Base-by-base conservation (phyloP, 2,888 invertebrate genomes). In the Trypoxylon attenuatum region DNA sequence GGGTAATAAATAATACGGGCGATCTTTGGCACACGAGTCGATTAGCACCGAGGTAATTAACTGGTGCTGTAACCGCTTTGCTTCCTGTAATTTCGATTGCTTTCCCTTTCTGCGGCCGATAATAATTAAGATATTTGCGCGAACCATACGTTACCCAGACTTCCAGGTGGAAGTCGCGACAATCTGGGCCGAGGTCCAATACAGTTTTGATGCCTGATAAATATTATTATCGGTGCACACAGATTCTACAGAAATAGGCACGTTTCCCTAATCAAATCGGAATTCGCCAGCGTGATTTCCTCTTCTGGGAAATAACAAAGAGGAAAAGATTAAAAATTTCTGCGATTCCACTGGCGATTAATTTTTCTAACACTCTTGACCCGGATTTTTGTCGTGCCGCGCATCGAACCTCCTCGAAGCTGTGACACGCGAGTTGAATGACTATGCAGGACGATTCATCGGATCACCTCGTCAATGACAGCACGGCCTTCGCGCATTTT, bases 401-500 rank as follows among this genome's bases (percentile, higher is more conserved):
- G 65, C 56, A 57, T 57, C 50, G 43, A n/a, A n/a, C n/a, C n/a
- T 25, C 47, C 15, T 15, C 33, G 43, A 42, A 65, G 65, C 42
- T 38, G 27, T 43, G 27, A 33, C 56, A 29, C 8, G 10, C 38
- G 16, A 18, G 16, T 22, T 43, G 55, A n/a, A 64, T 67, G 58
- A 67, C 59, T 56, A 29, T 21, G 47, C 56, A 41, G 5, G 46
- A 47, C 60, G 56, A 60, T 64, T 56, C 59, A 60, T 42, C 47
- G 22, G 53, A 39, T 29, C 55, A 39, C 43, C 27, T 61, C 60
- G 45, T 56, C 60, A 51, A 69, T 69, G 65, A 61, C 60, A 51
- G 6, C 1, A 10, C 29, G 72, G 69, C 72, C 73, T 73, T 72
- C 72, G 64, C 56, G 45, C 43, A 41, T 55, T 54, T 43, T 60